phyloP scores from a whole-genome alignment of 1,140 invertebrate species.

The Diprion similis region DNA sequence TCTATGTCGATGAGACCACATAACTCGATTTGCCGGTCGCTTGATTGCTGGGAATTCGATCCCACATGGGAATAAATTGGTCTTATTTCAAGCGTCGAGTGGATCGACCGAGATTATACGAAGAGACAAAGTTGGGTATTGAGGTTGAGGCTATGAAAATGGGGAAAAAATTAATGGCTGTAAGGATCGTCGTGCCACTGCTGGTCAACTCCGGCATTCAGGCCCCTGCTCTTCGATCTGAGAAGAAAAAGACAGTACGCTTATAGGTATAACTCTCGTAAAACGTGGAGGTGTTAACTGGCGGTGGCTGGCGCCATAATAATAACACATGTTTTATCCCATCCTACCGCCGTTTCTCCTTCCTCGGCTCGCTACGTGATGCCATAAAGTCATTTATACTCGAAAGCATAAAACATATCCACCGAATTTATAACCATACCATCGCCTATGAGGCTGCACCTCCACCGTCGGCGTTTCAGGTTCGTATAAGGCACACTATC shows the following conservation, averaged over 20 bases:
- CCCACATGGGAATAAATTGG: no score
- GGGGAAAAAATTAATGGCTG: no score
- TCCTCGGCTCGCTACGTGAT: neutral
- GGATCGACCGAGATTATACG: no score
- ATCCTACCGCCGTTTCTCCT: neutral
- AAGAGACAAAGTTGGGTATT: no score
- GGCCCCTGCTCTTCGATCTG: no score
- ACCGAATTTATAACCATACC: neutral
- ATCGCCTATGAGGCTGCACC: neutral
- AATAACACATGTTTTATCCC: constrained; percentile 8
- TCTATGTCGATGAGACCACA: neutral
- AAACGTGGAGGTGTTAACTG: constrained; percentile 5
- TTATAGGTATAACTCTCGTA: neutral
- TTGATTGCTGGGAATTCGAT: no score
- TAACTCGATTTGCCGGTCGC: no score
- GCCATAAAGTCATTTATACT: neutral
- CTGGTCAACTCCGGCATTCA: no score
- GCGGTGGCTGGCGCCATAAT: constrained; percentile 6
- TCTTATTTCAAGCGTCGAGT: no score
- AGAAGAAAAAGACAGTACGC: no score
- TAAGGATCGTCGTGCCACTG: no score
- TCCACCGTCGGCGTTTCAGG: neutral
- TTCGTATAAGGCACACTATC: neutral
- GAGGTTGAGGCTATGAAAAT: no score
- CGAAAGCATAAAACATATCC: constrained; percentile 5